Evolutionary conservation across 2,113 vertebrate genomes (phyloP).

Genomic region (Nothocercus julius): DNA sequence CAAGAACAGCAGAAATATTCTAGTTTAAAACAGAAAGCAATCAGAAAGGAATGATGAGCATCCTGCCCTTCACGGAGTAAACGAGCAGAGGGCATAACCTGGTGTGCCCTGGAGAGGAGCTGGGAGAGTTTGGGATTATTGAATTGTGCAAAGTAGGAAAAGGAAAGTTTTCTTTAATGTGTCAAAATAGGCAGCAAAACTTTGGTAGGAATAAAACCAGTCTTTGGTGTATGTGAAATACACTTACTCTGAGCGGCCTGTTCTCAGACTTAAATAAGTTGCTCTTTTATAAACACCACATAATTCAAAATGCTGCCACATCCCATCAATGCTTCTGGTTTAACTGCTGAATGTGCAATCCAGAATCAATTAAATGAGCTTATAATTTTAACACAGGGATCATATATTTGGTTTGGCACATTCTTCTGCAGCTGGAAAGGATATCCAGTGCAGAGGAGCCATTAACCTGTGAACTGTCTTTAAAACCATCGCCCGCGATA

Average conservation of each 20-base stretch:
- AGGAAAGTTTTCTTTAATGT: neutral
- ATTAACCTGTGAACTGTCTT: neutral
- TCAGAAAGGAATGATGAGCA: conserved; percentile 47
- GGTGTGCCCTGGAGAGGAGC: neutral
- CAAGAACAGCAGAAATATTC: neutral
- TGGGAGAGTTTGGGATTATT: neutral
- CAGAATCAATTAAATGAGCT: neutral
- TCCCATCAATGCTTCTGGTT: neutral
- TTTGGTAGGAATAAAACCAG: neutral
- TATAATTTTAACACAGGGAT: neutral
- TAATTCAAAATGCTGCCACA: neutral
- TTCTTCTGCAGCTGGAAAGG: neutral
- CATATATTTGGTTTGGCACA: neutral
- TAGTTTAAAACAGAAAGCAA: neutral
- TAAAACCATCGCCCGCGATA: neutral
- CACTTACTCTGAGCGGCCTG: neutral
- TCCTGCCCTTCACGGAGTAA: neutral
- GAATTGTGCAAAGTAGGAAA: neutral
- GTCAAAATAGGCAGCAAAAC: neutral
- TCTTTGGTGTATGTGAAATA: neutral
- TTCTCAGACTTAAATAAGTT: neutral
- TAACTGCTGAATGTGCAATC: neutral
- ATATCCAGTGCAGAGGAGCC: neutral
- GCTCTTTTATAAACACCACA: neutral
- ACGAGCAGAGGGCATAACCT: neutral